Base-by-base conservation (phyloP, 2,113 vertebrate species). In the Mustela nigripes region DNA sequence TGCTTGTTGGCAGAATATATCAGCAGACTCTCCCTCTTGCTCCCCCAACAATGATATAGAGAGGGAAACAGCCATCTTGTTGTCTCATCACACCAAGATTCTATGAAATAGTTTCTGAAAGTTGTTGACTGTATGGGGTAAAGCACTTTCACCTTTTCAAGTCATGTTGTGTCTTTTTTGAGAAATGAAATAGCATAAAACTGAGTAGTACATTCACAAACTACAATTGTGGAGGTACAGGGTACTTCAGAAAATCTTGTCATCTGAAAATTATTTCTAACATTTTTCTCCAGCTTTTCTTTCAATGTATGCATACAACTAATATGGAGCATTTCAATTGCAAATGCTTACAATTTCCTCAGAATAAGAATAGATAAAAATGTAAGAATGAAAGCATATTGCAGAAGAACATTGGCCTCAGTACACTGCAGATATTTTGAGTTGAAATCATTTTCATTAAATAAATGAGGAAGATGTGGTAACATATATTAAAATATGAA, bases 281-380 rank as follows among this genome's bases (percentile, higher is more conserved):
- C 21, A 92, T 39, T 53, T 93, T 26, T 95, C 78, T n/a, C 53
- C 93, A n/a, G 24, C 28, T 93, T 97, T 97, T 90, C 56, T 96
- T 97, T 98, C 78, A 73, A 19, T 39, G 16, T 89, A 85, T 92
- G 85, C 95, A 83, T 69, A 74, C 31, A 92, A 88, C 94, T 98
- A 97, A 97, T 98, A 90, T 96, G 42, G 22, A 85, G 97, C 19
- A 95, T 97, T 98, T 94, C 45, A 39, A 63, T 18, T n/a, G 56
- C 2, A 65, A 85, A 45, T 22, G 89, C 36, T 63, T 69, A 65
- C 5, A 96, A 89, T 74, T 94, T 98, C 97, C 67, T 95, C 45
- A 74, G 39, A 82, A 95, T 73, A 84, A 91, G 1, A 58, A 93
- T 53, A 81, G 5, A 2, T 86, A n/a, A 98, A 26, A 71, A 69